phyloP scores from a whole-genome alignment of 1,140 invertebrate species.

The Megalopta genalis region DNA sequence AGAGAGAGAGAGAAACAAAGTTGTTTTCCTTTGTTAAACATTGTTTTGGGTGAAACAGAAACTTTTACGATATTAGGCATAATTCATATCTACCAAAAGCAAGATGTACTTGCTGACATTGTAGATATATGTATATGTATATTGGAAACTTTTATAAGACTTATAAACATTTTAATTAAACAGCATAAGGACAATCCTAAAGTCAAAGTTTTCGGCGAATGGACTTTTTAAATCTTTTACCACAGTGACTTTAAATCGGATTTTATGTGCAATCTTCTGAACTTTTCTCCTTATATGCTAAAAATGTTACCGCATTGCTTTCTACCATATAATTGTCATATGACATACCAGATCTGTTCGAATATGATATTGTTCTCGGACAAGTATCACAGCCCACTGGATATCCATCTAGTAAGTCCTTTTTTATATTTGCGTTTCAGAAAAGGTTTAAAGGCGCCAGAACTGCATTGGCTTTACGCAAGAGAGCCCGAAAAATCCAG shows the following conservation, averaged over 20 bases:
- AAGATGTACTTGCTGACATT: slow-evolving; percentile 23
- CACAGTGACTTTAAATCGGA: slow-evolving; percentile 50
- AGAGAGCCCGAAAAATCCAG: slow-evolving; percentile 48
- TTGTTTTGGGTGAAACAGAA: slow-evolving; percentile 27
- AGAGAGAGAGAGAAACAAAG: slow-evolving; percentile 6
- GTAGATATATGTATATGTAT: slow-evolving; percentile 47
- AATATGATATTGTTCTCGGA: slow-evolving; percentile 57
- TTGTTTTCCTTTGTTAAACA: slow-evolving; percentile 28
- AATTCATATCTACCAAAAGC: slow-evolving; percentile 28
- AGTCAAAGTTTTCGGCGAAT: slow-evolving; percentile 37
- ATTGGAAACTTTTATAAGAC: slow-evolving; percentile 39
- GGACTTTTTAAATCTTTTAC: slow-evolving; percentile 53
- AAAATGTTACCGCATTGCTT: slow-evolving; percentile 57
- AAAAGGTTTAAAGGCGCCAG: slow-evolving; percentile 52
- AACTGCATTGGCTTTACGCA: slow-evolving; percentile 38
- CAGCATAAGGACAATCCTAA: slow-evolving; percentile 47
- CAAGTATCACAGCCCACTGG: slow-evolving; percentile 27
- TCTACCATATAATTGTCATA: slow-evolving; percentile 57
- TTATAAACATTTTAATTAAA: slow-evolving; percentile 45
- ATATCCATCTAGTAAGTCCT: slow-evolving; percentile 52
- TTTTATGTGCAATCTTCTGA: slow-evolving; percentile 48
- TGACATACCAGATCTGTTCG: slow-evolving; percentile 59
- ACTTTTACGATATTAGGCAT: slow-evolving; percentile 29
- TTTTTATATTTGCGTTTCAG: slow-evolving; percentile 67
- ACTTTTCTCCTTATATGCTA: slow-evolving; percentile 54